phyloP scores from a whole-genome alignment of 92 coral and sea anemone species.

The Epizoanthus ramosus region DNA sequence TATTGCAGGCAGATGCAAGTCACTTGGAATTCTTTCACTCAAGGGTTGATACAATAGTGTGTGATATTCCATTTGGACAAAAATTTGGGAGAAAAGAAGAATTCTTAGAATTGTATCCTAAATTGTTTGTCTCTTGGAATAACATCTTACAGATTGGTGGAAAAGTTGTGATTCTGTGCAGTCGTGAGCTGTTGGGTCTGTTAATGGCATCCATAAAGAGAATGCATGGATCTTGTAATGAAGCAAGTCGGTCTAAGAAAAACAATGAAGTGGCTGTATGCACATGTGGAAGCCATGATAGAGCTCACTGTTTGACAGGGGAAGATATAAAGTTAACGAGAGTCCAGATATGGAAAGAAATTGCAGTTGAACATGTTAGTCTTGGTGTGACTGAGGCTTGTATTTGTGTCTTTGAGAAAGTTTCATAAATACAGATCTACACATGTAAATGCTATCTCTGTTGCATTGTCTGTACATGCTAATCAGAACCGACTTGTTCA shows the following conservation, averaged over 20 bases:
- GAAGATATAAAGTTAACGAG: neutral
- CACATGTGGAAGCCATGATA: neutral
- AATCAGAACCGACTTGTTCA: no score
- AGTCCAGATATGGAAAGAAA: conserved; percentile 4
- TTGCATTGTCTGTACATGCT: no score
- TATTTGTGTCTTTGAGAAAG: conserved; percentile 41
- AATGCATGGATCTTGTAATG: neutral
- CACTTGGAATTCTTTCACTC: conserved; percentile 19
- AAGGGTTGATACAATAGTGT: conserved; percentile 13
- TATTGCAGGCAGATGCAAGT: conserved; percentile 33
- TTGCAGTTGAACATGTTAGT: conserved; percentile 10
- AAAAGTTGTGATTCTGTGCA: conserved; percentile 22
- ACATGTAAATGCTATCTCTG: neutral
- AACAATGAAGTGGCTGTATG: neutral
- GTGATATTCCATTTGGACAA: conserved; percentile 40
- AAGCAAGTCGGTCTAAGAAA: neutral
- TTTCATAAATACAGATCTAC: neutral
- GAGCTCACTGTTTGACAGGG: neutral
- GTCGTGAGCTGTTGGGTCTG: conserved; percentile 5
- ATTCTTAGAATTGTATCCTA: neutral
- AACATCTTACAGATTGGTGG: conserved; percentile 19
- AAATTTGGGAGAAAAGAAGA: conserved; percentile 34
- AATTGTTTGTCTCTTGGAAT: conserved; percentile 18
- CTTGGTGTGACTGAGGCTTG: conserved; percentile 34
- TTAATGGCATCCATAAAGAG: neutral